Conservation (phyloP, 2,888 invertebrate genomes). For the Xestobium rufovillosum region DNA sequence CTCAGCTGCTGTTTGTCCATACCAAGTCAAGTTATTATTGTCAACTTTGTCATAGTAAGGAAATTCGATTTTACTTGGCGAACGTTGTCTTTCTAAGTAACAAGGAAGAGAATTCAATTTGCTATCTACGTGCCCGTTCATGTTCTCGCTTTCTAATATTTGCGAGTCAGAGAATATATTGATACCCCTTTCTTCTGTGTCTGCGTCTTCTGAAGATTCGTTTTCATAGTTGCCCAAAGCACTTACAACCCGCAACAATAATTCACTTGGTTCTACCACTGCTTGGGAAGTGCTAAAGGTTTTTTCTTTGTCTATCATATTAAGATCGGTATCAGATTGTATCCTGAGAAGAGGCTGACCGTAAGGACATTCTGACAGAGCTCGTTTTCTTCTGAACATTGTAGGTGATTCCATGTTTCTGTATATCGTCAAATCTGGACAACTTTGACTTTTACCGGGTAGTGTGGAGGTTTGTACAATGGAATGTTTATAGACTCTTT, state of each 20-base stretch:
- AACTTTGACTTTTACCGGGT: conserved; percentile 54
- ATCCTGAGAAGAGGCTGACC: conserved; percentile 47
- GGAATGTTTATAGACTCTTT: conserved; percentile 62
- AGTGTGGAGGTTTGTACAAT: conserved; percentile 41
- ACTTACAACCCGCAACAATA: conserved; percentile 69
- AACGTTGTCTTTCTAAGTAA: conserved; percentile 48
- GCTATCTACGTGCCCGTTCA: conserved; percentile 50
- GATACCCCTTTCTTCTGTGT: conserved; percentile 48
- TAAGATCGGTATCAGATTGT: conserved; percentile 72
- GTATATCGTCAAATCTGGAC: conserved; percentile 64
- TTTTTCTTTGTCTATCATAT: conserved; percentile 68
- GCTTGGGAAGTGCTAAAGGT: conserved; percentile 63
- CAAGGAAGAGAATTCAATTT: conserved; percentile 37
- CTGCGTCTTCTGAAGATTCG: conserved; percentile 36
- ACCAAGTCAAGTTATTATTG: conserved; percentile 57
- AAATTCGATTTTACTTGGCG: conserved; percentile 52
- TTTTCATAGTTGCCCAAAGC: conserved; percentile 58
- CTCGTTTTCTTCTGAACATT: conserved; percentile 43
- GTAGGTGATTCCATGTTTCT: conserved; percentile 44
- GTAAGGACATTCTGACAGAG: conserved; percentile 55
- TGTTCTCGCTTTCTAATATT: conserved; percentile 59
- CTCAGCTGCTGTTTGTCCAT: conserved; percentile 55
- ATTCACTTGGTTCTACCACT: conserved; percentile 66
- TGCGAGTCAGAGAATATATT: conserved; percentile 67
- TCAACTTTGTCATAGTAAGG: conserved; percentile 36